These are phyloP conservation scores for Hippocampus barbouri DNA, from an alignment of 2,113 vertebrate species.

Conservation along the genomic window DNA sequence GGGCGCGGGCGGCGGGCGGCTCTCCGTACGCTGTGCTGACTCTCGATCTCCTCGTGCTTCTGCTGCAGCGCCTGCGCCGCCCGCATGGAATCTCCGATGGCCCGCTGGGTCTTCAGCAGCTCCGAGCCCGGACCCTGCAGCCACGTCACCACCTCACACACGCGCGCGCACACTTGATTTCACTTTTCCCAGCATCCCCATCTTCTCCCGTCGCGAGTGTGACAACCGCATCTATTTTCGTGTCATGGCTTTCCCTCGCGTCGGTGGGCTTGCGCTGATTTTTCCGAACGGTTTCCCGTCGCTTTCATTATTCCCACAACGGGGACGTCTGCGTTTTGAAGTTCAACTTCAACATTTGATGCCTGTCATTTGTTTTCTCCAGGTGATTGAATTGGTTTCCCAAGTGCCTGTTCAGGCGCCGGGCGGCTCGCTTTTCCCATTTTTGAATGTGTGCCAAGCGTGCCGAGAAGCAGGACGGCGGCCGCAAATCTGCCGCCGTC, in stretches of 20 bases:
- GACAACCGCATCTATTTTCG: no score
- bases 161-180: not conserved
- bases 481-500: constrained; percentile 41
- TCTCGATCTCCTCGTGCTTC: constrained; percentile 98
- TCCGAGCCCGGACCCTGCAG: constrained; percentile 96
- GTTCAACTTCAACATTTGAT: no score
- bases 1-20: constrained; percentile 43
- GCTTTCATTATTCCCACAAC: no score
- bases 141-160: constrained; percentile 88
- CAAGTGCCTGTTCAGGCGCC: no score
- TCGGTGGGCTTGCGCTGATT: no score
- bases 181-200: not conserved
- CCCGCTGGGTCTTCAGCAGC: constrained; percentile 90
- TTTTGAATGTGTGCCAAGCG: constrained; percentile 8
- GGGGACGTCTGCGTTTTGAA: no score
- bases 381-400: no score
- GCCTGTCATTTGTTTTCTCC: no score
- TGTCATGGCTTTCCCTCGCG: no score
- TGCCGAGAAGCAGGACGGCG: constrained; percentile 46
- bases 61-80: constrained; percentile 94
- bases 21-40: constrained; percentile 88
- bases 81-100: constrained; percentile 93
- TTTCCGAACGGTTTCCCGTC: no score
- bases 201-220: no score
- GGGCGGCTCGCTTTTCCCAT: no score